Evolutionary conservation across 30 jellyfish, hydroid and myxozoan species (phyloP), one percentile per base, ranked within the genome.

Genomic region (Hydractinia echinata): DNA sequence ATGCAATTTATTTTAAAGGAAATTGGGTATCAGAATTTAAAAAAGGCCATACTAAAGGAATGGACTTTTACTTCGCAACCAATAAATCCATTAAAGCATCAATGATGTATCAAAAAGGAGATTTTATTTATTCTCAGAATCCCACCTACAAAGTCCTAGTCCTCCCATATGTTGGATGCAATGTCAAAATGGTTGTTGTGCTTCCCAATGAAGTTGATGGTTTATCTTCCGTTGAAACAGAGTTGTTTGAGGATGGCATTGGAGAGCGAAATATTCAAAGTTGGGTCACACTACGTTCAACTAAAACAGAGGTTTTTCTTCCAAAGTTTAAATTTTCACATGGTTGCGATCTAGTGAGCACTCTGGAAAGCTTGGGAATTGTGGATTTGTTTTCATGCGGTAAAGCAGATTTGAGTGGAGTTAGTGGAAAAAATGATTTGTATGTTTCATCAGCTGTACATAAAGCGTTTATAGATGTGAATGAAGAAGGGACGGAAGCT

Each of bases 401-500:
- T 1, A 52, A 3, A 19, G 95, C 98, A 50, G 96, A 92, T 70
- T 84, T 92, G 30, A 82, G 95, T 4, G 98, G 98, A 6, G 87
- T 92, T 13, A 68, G 72, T 7, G 83, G 68, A 44, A 66, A 83
- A 55, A 70, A 85, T 54, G 89, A 77, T 18, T 70, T 92, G 82
- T 82, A 55, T 68, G 95, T 92, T 52, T 18, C 80, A 5, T n/a
- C 86, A 18, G 96, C 87, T 9, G 68, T 92, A 48, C 98, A 92
- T 50, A 92, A 92, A 51, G 98, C 98, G 13, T 86, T 92, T 66
- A 62, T 92, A 21, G 96, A 86, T 16, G 95, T 92, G 10, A 72
- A 83, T 53, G 98, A 92, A 70, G 88, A 86, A 60, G 98, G 98
- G 5, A 92, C 98, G 4, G 94, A 86, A 66, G 98, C 98, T 15